These are phyloP conservation scores for Agrotis exclamationis DNA, from an alignment of 2,888 invertebrate species.

Conservation along the genomic window DNA sequence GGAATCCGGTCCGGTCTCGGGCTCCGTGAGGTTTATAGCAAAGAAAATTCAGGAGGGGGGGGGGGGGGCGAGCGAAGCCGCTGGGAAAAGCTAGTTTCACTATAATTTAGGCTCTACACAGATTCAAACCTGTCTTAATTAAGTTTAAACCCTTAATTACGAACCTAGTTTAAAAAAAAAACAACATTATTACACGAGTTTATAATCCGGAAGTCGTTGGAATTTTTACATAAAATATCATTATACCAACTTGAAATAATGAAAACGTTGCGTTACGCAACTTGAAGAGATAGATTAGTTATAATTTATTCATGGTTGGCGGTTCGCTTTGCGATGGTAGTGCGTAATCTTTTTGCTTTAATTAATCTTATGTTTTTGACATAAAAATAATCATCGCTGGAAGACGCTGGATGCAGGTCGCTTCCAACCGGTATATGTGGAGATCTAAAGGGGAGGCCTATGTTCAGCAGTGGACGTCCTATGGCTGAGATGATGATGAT, in stretches of 20 bases:
- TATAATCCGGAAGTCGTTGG: constrained; percentile 51
- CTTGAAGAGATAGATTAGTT: constrained; percentile 4
- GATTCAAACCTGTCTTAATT: background rate
- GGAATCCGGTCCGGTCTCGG: no score
- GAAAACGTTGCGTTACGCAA: constrained; percentile 29
- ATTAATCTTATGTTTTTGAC: no score
- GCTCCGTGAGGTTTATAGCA: no score
- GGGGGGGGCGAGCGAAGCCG: no score
- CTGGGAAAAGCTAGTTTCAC: no score
- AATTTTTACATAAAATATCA: constrained; percentile 47
- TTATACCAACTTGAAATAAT: constrained; percentile 25
- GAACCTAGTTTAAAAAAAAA: constrained; percentile 18
- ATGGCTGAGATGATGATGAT: no score
- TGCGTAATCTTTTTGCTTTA: constrained; percentile 8
- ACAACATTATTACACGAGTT: constrained; percentile 13
- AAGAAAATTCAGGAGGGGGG: no score
- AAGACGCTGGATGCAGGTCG: no score
- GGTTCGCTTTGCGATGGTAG: background rate
- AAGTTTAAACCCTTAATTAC: constrained; percentile 21
- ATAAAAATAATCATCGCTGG: no score
- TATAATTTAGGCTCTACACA: background rate
- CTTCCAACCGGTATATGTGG: no score
- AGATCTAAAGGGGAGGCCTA: no score
- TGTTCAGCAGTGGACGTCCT: no score
- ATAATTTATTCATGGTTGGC: constrained; percentile 33